These are phyloP conservation scores for Pseudococcus viburni DNA, from an alignment of 2,888 invertebrate genomes.

Conservation along the genomic window DNA sequence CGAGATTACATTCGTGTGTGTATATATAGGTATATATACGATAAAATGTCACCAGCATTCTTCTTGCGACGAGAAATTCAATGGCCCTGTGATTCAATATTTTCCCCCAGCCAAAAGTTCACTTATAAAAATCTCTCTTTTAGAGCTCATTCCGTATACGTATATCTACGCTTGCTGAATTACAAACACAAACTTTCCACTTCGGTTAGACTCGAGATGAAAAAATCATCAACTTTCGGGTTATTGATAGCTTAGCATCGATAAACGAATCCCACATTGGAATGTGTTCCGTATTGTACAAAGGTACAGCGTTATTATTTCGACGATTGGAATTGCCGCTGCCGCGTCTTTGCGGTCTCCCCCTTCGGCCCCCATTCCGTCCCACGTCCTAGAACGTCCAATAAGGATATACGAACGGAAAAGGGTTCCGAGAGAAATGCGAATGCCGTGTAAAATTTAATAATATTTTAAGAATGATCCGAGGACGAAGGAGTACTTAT, in stretches of 20 bases:
- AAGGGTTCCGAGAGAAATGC: neutral
- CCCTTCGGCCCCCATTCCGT: no score
- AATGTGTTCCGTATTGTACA: constrained; percentile 7
- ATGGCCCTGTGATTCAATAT: constrained; percentile 43
- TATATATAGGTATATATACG: neutral
- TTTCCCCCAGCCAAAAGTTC: constrained; percentile 2
- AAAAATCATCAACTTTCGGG: constrained; percentile 36
- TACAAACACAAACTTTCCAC: constrained; percentile 47
- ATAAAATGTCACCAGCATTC: constrained; percentile 40
- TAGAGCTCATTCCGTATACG: neutral
- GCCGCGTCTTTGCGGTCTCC: neutral
- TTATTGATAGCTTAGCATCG: constrained; percentile 32
- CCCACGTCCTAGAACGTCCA: neutral
- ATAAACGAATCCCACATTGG: constrained; percentile 31
- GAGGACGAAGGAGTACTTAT: no score
- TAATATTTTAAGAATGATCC: no score
- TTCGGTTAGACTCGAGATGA: neutral
- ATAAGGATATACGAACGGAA: neutral
- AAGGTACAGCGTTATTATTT: constrained; percentile 1
- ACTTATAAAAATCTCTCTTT: constrained; percentile 55
- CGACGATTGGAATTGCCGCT: neutral
- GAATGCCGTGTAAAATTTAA: neutral
- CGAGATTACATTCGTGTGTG: constrained; percentile 6
- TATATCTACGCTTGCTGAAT: constrained; percentile 37
- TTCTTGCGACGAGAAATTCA: constrained; percentile 25